These are phyloP conservation scores for Channallabes apus DNA, from an alignment of 2,797 vertebrate species.

Conservation along the genomic window DNA sequence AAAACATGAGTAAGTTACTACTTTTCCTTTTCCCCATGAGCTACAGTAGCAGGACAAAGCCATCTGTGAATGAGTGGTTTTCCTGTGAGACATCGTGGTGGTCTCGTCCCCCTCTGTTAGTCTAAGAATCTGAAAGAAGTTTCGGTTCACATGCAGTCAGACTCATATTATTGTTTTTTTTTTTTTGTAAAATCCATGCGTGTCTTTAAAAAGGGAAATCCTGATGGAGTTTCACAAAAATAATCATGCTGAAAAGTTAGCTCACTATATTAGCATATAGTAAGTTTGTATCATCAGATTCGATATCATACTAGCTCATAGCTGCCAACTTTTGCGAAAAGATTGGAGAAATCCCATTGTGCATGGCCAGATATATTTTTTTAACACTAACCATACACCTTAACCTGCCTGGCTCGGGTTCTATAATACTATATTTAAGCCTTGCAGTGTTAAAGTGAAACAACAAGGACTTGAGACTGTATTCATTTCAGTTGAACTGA, in stretches of 20 bases:
- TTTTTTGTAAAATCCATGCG: not conserved
- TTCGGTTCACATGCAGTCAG: constrained; percentile 3
- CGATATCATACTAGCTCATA: too few relatives aligned
- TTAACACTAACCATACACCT: too few relatives aligned
- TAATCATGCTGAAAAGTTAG: not conserved
- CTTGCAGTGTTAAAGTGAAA: too few relatives aligned
- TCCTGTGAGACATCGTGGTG: constrained; percentile 24
- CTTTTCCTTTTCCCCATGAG: too few relatives aligned
- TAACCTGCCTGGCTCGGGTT: too few relatives aligned
- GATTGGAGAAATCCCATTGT: too few relatives aligned
- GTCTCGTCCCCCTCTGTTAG: not conserved
- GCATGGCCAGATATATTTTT: too few relatives aligned
- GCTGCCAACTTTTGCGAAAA: too few relatives aligned
- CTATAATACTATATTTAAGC: too few relatives aligned
- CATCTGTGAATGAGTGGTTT: not conserved
- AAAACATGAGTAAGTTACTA: not conserved
- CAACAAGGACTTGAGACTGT: too few relatives aligned
- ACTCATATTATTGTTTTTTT: not conserved
- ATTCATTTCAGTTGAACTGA: too few relatives aligned
- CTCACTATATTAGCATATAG: not conserved
- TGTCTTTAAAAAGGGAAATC: not conserved
- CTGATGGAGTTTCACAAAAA: not conserved
- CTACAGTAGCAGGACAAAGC: not conserved
- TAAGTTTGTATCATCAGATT: not conserved
- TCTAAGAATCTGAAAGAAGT: not conserved